Conservation (phyloP, 2,888 invertebrate genomes). For the Heliconius ethilla region DNA sequence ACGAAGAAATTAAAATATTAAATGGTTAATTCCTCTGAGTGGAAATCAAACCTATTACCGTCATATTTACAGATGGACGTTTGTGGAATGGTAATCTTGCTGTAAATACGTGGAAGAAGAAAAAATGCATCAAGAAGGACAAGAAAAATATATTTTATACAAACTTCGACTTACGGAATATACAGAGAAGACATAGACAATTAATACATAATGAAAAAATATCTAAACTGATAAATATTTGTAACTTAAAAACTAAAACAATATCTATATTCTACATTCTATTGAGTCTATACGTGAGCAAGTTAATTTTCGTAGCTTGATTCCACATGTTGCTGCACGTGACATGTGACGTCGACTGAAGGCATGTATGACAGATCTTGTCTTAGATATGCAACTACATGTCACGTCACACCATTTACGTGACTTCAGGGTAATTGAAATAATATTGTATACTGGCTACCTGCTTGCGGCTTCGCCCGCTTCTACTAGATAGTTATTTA, state of each 20-base stretch:
- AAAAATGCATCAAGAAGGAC: too few species aligned
- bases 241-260: neutral
- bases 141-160: too few species aligned
- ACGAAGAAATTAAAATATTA: too few species aligned
- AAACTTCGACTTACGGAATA: too few species aligned
- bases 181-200: too few species aligned
- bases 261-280: neutral
- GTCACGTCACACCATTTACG: neutral
- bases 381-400: conserved; percentile 20
- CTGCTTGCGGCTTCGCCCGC: neutral
- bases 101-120: too few species aligned
- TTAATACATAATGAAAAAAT: neutral
- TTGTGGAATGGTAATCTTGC: too few species aligned
- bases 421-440: neutral
- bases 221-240: neutral
- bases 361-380: conserved; percentile 25
- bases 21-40: too few species aligned
- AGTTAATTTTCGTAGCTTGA: conserved; percentile 10
- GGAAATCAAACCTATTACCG: too few species aligned
- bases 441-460: neutral
- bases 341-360: conserved; percentile 5
- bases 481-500: neutral
- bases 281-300: neutral
- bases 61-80: too few species aligned
- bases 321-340: conserved; percentile 25